Percentiles rank a stretch among this genome's conserved stretches.
These are phyloP conservation scores for Euphonia xanthogaster DNA, from an alignment of 2,797 vertebrate species.

Conservation along the genomic window DNA sequence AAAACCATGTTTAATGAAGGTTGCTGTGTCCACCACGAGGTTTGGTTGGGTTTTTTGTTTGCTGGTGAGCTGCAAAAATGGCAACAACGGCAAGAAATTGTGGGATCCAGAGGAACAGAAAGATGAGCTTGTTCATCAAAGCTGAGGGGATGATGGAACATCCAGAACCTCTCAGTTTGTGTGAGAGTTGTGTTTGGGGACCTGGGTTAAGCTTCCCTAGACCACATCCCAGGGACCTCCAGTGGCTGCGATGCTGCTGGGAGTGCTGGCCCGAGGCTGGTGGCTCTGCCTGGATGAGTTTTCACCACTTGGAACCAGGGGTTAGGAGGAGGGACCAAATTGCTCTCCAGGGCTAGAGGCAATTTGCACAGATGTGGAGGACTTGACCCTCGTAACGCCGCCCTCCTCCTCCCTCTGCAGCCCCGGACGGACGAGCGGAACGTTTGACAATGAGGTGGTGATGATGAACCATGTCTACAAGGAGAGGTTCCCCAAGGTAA, in stretches of 20 bases:
- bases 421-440: conserved; percentile 87
- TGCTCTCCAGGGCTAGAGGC: background rate
- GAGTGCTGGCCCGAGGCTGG: background rate
- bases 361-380: background rate
- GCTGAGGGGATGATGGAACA: background rate
- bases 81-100: fast-evolving
- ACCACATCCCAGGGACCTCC: background rate
- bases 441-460: conserved; percentile 94
- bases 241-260: background rate
- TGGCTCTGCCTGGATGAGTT: background rate
- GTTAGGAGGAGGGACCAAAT: background rate
- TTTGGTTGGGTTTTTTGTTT: background rate
- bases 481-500: conserved; percentile 96
- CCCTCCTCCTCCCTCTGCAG: conserved; percentile 66
- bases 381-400: fast-evolving
- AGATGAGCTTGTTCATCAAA: background rate
- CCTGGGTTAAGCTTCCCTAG: background rate
- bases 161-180: background rate
- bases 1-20: background rate
- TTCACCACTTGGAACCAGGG: background rate
- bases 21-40: fast-evolving
- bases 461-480: conserved; percentile 99
- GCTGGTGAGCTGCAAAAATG: background rate
- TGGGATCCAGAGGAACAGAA: background rate
- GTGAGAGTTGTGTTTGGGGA: background rate